phyloP scores from a whole-genome alignment of 2,113 vertebrate genomes.

The Benthochromis sp. region DNA sequence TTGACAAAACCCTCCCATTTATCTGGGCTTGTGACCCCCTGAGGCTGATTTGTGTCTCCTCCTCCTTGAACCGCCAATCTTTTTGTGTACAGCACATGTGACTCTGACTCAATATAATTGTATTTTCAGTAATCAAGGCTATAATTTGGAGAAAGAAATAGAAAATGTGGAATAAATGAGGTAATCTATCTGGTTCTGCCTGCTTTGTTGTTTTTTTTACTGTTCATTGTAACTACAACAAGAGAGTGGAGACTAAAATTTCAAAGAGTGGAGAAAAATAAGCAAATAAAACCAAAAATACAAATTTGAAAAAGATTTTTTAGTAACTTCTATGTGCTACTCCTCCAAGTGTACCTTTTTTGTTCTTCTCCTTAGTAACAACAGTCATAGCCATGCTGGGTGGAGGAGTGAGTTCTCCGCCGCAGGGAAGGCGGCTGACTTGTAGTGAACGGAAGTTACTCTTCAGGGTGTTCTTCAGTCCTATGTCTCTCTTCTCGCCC shows the following conservation, averaged over 20 bases:
- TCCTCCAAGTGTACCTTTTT: constrained; percentile 49
- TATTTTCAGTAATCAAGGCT: not conserved
- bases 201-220: not conserved
- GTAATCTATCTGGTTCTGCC: not conserved
- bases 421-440: constrained; percentile 80
- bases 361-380: constrained; percentile 91
- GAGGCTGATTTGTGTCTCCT: not conserved
- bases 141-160: not conserved
- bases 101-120: not conserved
- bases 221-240: not conserved
- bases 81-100: not conserved
- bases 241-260: not conserved
- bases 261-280: not conserved
- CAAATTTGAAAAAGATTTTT: not conserved
- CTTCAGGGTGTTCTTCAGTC: constrained; percentile 85
- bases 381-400: constrained; percentile 92
- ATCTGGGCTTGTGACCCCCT: not conserved
- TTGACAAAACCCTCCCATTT: not conserved
- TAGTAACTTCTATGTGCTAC: not conserved
- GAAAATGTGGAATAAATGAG: not conserved
- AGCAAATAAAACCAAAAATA: not conserved
- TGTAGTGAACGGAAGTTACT: constrained; percentile 91
- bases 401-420: constrained; percentile 79
- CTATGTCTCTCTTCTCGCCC: constrained; percentile 75
- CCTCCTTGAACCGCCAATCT: not conserved